Base-by-base conservation (phyloP, 35 echinoderm and acorn worm genomes). In the Heliocidaris tuberculata region DNA sequence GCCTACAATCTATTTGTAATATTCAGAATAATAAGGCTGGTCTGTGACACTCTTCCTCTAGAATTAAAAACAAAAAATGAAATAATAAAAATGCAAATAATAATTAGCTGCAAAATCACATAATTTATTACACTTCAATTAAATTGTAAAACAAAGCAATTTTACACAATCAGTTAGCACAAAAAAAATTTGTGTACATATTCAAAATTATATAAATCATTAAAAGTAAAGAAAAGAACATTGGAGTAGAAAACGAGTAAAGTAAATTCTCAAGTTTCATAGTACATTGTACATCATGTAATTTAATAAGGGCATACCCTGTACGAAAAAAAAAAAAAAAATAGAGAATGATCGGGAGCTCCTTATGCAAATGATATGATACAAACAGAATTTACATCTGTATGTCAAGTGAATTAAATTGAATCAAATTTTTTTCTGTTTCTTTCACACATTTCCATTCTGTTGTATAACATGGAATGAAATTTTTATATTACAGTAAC, bases 61-160 rank as follows among this genome's bases (percentile, higher is more conserved):
- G n/a, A n/a, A n/a, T n/a, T n/a, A n/a, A n/a, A 7, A 21, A 78
- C 65, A 27, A n/a, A 19, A 78, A 78, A 27, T n/a, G 27, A n/a
- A 78, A 78, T 2, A 78, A 21, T 19, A 78, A 2, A n/a, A 78
- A n/a, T n/a, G n/a, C n/a, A n/a, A 7, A 7, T 78, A n/a, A 7
- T 19, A 27, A 78, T 78, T 78, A 19, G 65, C 65, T 78, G 65
- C 65, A 78, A 78, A 60, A 78, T 78, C 17, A 78, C 65, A 78
- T 78, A 78, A n/a, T 78, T 78, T 78, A 78, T 29, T 78, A 78
- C 65, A 78, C 27, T 78, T 78, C 65, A 78, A 78, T 78, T 78
- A 19, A 78, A 78, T 78, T 78, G 65, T 78, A 78, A 78, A 78
- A 19, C 21, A 78, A 78, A 7, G 21, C 65, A 21, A 78, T 78